Conservation (phyloP, 2,113 vertebrate species). For the Kobus ellipsiprymnus region DNA sequence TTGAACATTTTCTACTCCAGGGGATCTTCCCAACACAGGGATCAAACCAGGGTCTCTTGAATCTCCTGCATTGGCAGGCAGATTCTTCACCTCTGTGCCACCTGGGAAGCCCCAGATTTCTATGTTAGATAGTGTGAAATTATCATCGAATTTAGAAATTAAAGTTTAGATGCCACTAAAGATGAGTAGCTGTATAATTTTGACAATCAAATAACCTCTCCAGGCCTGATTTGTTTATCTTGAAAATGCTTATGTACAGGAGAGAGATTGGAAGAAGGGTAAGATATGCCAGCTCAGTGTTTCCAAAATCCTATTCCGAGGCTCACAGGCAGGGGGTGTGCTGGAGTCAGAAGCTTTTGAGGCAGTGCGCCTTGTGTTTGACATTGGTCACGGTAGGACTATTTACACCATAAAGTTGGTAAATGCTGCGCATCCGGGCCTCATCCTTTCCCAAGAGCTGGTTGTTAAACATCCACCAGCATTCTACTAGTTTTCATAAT, state of each 20-base stretch:
- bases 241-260: background rate
- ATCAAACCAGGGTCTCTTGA: background rate
- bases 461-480: background rate
- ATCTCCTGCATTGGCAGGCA: background rate
- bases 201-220: background rate
- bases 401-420: background rate
- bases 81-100: background rate
- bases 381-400: background rate
- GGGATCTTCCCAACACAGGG: background rate
- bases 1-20: background rate
- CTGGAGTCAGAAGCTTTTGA: background rate
- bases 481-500: background rate
- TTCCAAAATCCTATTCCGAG: background rate
- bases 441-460: background rate
- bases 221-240: background rate
- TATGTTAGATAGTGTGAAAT: background rate
- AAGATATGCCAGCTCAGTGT: background rate
- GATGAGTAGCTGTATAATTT: background rate
- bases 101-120: background rate
- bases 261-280: background rate
- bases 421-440: background rate
- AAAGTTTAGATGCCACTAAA: background rate
- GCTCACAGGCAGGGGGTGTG: background rate
- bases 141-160: background rate
- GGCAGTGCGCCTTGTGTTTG: background rate